Percentiles rank a stretch among this genome's conserved stretches.
Conservation (phyloP, 2,113 vertebrate species). For the Thymallus thymallus region DNA sequence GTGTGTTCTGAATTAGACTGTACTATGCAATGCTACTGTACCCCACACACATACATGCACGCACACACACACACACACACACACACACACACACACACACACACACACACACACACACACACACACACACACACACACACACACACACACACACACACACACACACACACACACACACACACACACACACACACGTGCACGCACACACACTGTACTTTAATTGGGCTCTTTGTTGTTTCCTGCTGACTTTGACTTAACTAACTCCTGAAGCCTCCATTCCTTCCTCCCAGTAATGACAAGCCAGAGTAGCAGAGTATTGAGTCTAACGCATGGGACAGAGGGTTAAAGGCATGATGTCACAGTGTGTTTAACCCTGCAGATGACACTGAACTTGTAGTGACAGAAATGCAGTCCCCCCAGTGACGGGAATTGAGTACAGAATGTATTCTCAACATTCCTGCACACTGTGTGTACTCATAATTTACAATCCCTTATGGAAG, state of each 20-base stretch:
- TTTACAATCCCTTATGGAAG: background rate
- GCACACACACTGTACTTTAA: no score
- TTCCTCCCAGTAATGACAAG: conserved; percentile 59
- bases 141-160: conserved; percentile 4
- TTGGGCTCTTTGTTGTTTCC: conserved; percentile 41
- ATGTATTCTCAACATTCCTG: background rate
- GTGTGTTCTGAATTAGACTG: no score
- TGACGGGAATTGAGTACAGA: no score
- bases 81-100: conserved; percentile 12
- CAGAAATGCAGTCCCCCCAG: no score
- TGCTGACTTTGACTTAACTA: conserved; percentile 59
- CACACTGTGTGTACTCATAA: background rate
- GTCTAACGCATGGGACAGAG: background rate
- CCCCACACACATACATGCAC: conserved; percentile 42
- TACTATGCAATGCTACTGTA: conserved; percentile 14
- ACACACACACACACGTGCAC: no score
- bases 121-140: conserved; percentile 9
- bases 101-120: conserved; percentile 5
- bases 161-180: conserved; percentile 10
- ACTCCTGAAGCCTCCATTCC: conserved; percentile 63
- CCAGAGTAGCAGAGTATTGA: conserved; percentile 22
- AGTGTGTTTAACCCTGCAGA: background rate
- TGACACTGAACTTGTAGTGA: no score
- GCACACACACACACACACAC: conserved; percentile 5
- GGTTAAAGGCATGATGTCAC: background rate